Evolutionary conservation across 92 coral and sea anemone genomes (phyloP).

Genomic region (Zoanthus sansibaricus): DNA sequence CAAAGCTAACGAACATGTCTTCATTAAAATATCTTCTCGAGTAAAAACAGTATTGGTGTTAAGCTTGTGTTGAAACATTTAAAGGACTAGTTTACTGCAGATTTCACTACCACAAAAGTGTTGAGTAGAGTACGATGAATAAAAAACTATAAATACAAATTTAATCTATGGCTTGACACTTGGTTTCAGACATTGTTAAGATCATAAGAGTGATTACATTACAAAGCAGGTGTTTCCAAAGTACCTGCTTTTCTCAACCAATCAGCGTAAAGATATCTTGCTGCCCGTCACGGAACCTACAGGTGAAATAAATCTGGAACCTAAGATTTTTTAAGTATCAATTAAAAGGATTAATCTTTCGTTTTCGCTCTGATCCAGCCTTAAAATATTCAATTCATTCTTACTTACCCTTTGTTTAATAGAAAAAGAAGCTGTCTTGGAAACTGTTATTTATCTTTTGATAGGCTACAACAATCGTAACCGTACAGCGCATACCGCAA

Average conservation of each 20-base stretch:
- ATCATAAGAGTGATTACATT: constrained; percentile 44
- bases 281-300: not conserved
- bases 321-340: not conserved
- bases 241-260: constrained; percentile 23
- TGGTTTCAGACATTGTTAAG: not conserved
- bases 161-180: constrained; percentile 24
- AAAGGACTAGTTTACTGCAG: not conserved
- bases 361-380: too few species aligned
- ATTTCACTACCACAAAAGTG: constrained; percentile 12
- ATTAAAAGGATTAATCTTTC: too few species aligned
- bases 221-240: not conserved
- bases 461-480: too few species aligned
- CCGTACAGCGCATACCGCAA: too few species aligned
- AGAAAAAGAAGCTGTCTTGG: too few species aligned
- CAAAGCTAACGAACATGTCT: constrained; percentile 11
- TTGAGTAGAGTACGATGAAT: not conserved
- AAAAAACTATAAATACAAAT: not conserved
- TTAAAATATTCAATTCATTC: too few species aligned
- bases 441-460: too few species aligned
- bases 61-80: constrained; percentile 7
- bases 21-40: constrained; percentile 7
- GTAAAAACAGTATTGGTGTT: too few species aligned
- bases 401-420: too few species aligned
- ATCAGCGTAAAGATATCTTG: not conserved
- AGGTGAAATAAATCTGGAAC: not conserved